phyloP scores from a whole-genome alignment of 2,797 vertebrate species.

The Telmatherina bonti region DNA sequence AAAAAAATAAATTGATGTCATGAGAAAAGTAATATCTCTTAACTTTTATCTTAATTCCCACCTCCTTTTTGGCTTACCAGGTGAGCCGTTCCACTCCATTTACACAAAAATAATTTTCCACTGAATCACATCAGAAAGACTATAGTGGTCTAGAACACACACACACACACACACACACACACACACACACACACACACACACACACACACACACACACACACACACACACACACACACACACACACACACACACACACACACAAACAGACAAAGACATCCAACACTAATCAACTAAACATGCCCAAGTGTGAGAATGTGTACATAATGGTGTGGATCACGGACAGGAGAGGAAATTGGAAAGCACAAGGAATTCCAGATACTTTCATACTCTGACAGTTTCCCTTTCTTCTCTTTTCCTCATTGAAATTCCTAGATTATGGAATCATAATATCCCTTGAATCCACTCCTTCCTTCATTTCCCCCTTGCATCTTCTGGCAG shows the following conservation, averaged over 20 bases:
- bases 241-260: too few species aligned
- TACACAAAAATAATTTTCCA: neutral
- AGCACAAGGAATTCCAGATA: slow-evolving; percentile 26
- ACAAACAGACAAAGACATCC: neutral
- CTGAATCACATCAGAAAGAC: neutral
- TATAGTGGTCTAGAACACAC: neutral
- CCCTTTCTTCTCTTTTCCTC: slow-evolving; percentile 29
- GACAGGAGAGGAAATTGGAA: slow-evolving; percentile 14
- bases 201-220: too few species aligned
- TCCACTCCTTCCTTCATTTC: slow-evolving; percentile 15
- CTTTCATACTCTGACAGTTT: slow-evolving; percentile 49
- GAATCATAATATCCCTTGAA: slow-evolving; percentile 15
- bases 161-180: too few species aligned
- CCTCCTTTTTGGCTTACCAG: neutral
- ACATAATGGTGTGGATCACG: slow-evolving; percentile 1
- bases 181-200: too few species aligned
- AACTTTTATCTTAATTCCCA: neutral
- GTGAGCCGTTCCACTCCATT: neutral
- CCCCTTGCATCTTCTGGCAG: slow-evolving; percentile 8
- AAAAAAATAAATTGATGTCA: neutral
- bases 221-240: too few species aligned
- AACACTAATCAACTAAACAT: neutral
- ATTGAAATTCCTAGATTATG: slow-evolving; percentile 21
- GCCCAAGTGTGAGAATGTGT: slow-evolving; percentile 6
- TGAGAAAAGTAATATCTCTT: neutral